These are phyloP conservation scores for Corythornis leucogaster DNA, from an alignment of 2,797 vertebrate species.

Conservation along the genomic window DNA sequence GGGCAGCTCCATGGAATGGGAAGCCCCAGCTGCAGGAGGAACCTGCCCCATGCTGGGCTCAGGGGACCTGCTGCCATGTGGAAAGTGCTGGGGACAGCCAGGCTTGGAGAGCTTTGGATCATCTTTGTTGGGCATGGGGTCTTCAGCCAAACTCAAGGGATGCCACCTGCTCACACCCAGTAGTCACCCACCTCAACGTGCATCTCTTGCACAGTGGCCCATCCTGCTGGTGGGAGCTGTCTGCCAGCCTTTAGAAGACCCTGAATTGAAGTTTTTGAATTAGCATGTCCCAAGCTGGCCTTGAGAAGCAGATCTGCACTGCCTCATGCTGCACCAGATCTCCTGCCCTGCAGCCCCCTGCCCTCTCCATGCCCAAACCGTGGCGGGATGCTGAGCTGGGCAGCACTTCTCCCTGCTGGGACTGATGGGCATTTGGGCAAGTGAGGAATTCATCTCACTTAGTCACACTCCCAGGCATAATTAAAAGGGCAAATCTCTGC, in stretches of 20 bases:
- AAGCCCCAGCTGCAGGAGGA: not conserved
- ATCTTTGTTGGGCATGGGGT: not conserved
- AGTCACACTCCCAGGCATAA: not conserved
- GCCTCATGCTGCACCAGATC: not conserved
- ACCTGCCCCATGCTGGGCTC: not conserved
- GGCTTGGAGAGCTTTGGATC: not conserved
- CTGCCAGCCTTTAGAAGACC: not conserved
- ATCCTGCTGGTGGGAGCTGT: not conserved
- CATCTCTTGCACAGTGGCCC: not conserved
- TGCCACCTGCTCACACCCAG: not conserved
- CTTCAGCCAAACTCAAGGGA: not conserved
- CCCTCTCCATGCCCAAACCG: not conserved
- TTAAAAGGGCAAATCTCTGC: not conserved
- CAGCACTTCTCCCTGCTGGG: not conserved
- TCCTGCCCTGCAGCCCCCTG: not conserved
- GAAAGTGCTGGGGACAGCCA: not conserved
- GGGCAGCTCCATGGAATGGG: not conserved
- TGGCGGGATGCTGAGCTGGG: rapidly evolving
- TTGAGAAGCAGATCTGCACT: not conserved
- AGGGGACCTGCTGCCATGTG: not conserved
- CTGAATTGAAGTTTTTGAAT: not conserved
- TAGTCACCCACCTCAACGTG: rapidly evolving
- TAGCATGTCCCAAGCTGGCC: not conserved
- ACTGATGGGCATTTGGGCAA: not conserved
- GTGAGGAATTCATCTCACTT: not conserved